Conservation (phyloP, 1,140 invertebrate genomes). For the Saccostrea glomerata region DNA sequence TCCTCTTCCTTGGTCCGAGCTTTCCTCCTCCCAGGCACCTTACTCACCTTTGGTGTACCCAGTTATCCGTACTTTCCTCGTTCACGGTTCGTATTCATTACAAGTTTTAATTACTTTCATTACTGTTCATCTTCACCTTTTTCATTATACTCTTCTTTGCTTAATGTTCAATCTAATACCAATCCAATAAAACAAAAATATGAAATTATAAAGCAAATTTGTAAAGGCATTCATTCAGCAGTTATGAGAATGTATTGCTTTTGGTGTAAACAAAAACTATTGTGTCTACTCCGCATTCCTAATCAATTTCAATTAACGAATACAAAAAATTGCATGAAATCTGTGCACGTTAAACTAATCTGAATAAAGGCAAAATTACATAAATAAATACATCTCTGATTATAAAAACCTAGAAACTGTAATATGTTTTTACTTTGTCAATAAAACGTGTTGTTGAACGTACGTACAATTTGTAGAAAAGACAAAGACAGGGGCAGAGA, state of each 20-base stretch:
- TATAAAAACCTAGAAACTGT: not conserved
- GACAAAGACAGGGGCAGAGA: not conserved
- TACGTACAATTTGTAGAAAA: constrained; percentile 11
- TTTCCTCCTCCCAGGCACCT: too few species aligned
- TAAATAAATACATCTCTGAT: constrained; percentile 7
- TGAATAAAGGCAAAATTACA: not conserved
- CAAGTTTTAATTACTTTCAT: too few species aligned
- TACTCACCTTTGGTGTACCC: too few species aligned
- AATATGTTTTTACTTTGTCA: constrained; percentile 26
- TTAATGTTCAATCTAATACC: too few species aligned
- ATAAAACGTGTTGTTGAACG: constrained; percentile 11
- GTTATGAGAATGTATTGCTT: not conserved
- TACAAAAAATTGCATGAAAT: constrained; percentile 7
- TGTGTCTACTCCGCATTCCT: not conserved
- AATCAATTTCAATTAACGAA: constrained; percentile 32
- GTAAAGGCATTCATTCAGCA: not conserved
- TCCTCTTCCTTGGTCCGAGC: too few species aligned
- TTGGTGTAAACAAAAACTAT: too few species aligned
- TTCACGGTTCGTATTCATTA: too few species aligned
- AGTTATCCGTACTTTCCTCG: too few species aligned
- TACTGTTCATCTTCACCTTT: too few species aligned
- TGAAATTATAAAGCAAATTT: not conserved
- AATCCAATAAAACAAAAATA: not conserved
- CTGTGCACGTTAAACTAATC: not conserved
- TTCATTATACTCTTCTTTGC: too few species aligned